Conservation (phyloP, 2,113 vertebrate species). For the Mesoclemmys tuberculata region DNA sequence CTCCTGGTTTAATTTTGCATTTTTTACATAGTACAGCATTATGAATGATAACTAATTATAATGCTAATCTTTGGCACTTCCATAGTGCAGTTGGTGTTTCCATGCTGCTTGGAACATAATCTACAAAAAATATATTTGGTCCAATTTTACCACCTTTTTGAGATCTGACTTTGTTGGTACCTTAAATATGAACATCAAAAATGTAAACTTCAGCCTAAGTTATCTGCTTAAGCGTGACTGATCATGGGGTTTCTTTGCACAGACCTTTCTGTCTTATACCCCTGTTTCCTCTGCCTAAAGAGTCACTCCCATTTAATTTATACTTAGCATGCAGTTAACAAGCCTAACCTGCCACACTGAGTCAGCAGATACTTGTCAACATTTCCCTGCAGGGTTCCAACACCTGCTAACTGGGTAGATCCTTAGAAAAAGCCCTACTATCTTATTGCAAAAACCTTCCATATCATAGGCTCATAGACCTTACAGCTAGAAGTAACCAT, state of each 20-base stretch:
- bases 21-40: neutral
- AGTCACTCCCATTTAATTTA: neutral
- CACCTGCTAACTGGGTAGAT: neutral
- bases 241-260: neutral
- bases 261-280: accelerated
- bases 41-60: neutral
- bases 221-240: neutral
- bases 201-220: neutral
- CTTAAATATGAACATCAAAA: conserved; percentile 21
- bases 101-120: conserved; percentile 3
- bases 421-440: neutral
- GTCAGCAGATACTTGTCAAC: neutral
- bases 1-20: neutral
- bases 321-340: neutral
- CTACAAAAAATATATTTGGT: conserved; percentile 24
- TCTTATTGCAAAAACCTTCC: neutral
- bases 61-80: neutral
- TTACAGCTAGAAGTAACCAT: too few species aligned
- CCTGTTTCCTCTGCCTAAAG: neutral
- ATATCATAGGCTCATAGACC: too few species aligned
- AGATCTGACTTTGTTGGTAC: conserved; percentile 16
- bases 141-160: neutral
- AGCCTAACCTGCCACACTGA: neutral
- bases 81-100: neutral
- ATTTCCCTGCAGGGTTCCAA: neutral